A percentile compares a stretch with the other conserved stretches of the same genome.
Evolutionary conservation across 2,113 vertebrate species (phyloP).

Genomic region (Nerophis ophidion): DNA sequence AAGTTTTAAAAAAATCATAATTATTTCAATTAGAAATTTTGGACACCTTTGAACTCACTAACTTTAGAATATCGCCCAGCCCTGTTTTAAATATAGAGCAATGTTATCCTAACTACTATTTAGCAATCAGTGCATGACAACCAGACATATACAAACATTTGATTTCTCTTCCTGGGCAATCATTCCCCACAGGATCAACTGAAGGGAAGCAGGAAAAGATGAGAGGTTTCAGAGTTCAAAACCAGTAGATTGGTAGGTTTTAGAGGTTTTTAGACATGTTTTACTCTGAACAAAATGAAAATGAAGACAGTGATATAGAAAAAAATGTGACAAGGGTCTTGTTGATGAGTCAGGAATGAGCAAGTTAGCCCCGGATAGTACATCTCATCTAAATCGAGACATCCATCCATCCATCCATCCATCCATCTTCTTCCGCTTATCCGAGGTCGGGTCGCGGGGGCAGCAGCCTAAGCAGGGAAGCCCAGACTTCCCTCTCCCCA

Average conservation of each 20-base stretch:
- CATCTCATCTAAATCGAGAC: not conserved
- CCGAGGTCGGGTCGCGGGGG: too few relatives aligned
- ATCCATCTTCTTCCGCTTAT: too few relatives aligned
- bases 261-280: conserved; percentile 47
- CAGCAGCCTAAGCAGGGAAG: too few relatives aligned
- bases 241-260: conserved; percentile 40
- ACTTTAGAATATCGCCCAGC: conserved; percentile 1
- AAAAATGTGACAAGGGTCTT: conserved; percentile 6
- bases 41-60: too few relatives aligned
- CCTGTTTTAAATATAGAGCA: conserved; percentile 38
- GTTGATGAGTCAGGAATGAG: conserved; percentile 27
- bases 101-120: conserved; percentile 45
- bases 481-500: too few relatives aligned
- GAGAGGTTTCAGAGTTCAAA: conserved; percentile 78
- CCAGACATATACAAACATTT: conserved; percentile 96
- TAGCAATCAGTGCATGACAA: conserved; percentile 60
- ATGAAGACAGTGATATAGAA: not conserved
- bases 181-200: conserved; percentile 95
- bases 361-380: not conserved
- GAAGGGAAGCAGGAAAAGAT: conserved; percentile 84
- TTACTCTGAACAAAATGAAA: conserved; percentile 28
- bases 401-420: too few relatives aligned
- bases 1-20: not conserved
- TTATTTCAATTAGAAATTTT: too few relatives aligned
- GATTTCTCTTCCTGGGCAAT: conserved; percentile 93